Base-by-base conservation (phyloP, 2,797 vertebrate species). In the Antennarius maculatus region DNA sequence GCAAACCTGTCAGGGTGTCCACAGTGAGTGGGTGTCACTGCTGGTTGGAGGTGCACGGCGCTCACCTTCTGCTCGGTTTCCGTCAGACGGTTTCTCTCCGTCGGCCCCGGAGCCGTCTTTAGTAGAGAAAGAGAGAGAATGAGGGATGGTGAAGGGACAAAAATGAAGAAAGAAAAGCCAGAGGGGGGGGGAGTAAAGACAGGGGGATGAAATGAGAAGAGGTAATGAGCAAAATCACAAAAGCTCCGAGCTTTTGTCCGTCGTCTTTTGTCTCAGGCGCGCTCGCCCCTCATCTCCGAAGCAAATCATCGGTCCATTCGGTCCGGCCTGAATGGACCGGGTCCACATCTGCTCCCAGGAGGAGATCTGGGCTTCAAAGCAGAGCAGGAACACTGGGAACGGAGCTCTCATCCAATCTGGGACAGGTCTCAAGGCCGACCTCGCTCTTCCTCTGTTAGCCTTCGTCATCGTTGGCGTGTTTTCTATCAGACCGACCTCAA, bases 261-360 rank as follows among this genome's bases (percentile, higher is more conserved):
- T 31, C 23, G 47, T 67, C 70, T 59, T 83, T 83, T 86, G 79
- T 89, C 75, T 85, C 66, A 63, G 79, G 56, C 69, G 43, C 68
- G 62, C 3, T 31, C 12, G 69, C 48, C 69, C 45, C 67, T 71
- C 53, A 43, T 70, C 62, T 73, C 70, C 15, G 54, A 73, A 50
- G 71, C 50, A 34, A 65, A 61, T 62, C 59, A 11, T 39, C 15
- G 34, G 54, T 92, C 89, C 90, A 89, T 91, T n/a, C 91, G 92
- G 89, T 88, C 88, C 84, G 85, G 77, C 76, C 85, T 85, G 88
- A 90, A 91, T 90, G 91, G 89, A 90, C 89, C 91, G 87, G 90
- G 81, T 84, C 87, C 85, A 70, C 86, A 83, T 80, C 79, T 75
- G 78, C 81, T 88, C 86, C 77, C 89, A 64, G 76, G 88, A 85